Base-by-base conservation (phyloP, 2,113 vertebrate genomes). In the Eulemur rufifrons region DNA sequence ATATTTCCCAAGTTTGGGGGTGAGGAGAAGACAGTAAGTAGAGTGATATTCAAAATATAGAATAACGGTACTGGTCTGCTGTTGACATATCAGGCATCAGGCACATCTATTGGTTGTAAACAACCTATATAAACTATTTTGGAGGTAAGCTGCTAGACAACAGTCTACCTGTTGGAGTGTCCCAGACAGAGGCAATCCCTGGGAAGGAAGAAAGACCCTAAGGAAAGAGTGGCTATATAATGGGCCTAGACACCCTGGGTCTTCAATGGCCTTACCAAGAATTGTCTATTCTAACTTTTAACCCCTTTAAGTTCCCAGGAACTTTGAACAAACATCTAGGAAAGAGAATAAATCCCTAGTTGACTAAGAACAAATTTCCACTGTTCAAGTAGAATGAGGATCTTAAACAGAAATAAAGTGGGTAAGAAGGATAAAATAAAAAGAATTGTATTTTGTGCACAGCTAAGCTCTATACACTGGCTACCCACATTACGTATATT, bases 321-420 rank as follows among this genome's bases (percentile, higher is more conserved):
- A 89, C 27, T 54, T 76, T 92, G 69, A 34, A 20, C 12, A 86
- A 92, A 88, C 18, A 11, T 95, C 42, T 85, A 78, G 25, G 66
- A 69, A 93, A 86, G 64, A 32, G n/a, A n/a, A 25, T 85, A 69
- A 89, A 89, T 5, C 17, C 7, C 21, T 2, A 77, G 29, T 9
- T 89, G 14, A 84, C 18, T 66, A 56, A 93, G 56, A 91, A 39
- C 7, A 88, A 66, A 3, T 95, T 74, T 88, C 52, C 42, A 91
- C 47, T 81, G 42, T 56, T 88, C 12, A 20, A 68, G 50, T 12
- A 91, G 45, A 95, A 93, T 64, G 17, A 23, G 13, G 2, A 59
- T 61, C 32, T 88, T 94, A 84, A n/a, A 91, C 74, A 88, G 56
- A 81, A 81, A 69, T 69, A 76, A 84, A 91, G 6, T 89, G 15